These are phyloP conservation scores for Tridacna crocea DNA, from an alignment of 2,888 invertebrate species.

Conservation along the genomic window DNA sequence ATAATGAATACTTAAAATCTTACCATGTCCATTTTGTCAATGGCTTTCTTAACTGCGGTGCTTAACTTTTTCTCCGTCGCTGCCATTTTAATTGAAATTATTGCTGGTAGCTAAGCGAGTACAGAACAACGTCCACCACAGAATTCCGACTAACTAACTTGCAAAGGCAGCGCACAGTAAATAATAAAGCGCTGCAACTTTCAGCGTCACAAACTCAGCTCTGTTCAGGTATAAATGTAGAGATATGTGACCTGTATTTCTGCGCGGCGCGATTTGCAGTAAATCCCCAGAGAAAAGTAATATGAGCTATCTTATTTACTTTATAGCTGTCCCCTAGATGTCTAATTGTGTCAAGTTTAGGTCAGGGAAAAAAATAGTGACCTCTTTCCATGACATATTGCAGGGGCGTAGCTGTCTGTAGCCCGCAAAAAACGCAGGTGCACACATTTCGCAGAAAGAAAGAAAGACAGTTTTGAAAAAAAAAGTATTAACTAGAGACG, in stretches of 20 bases:
- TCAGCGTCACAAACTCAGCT: not conserved
- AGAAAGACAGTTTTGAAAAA: too few species aligned
- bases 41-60: slow-evolving; percentile 10
- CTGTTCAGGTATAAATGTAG: not conserved
- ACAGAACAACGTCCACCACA: not conserved
- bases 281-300: too few species aligned
- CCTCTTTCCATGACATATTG: too few species aligned
- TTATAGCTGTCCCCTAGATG: too few species aligned
- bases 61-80: slow-evolving; percentile 14
- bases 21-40: slow-evolving; percentile 24
- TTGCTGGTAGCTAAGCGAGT: too few species aligned
- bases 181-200: not conserved
- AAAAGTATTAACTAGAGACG: too few species aligned
- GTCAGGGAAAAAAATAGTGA: too few species aligned
- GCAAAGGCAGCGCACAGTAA: not conserved
- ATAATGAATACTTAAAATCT: not conserved
- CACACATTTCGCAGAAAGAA: too few species aligned
- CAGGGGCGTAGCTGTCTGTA: too few species aligned
- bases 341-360: too few species aligned
- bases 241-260: not conserved
- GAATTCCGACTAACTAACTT: not conserved
- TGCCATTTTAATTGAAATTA: not conserved
- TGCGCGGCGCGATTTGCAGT: not conserved
- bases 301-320: too few species aligned
- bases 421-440: too few species aligned